A percentile compares a stretch with the other conserved stretches of the same genome.
phyloP scores from a whole-genome alignment of 2,888 invertebrate genomes.

The Ceriagrion tenellum region DNA sequence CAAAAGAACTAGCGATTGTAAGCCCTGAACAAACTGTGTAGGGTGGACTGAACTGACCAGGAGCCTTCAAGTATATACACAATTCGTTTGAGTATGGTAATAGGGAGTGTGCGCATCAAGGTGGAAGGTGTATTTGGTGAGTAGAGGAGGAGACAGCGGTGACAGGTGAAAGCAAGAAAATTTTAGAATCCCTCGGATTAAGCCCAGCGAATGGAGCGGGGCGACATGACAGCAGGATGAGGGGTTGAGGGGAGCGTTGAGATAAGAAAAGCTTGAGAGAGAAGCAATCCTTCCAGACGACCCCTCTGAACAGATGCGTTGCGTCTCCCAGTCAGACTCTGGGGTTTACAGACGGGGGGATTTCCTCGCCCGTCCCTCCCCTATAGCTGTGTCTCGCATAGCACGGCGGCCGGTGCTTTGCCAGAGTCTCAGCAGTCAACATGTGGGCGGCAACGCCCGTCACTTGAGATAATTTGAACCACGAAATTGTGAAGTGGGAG shows the following conservation, averaged over 20 bases:
- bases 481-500: neutral
- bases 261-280: neutral
- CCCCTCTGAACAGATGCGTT: neutral
- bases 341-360: neutral
- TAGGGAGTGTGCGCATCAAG: neutral
- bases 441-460: neutral
- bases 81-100: neutral
- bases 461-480: neutral
- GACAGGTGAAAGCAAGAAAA: neutral
- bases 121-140: neutral
- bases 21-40: too few relatives aligned
- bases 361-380: neutral
- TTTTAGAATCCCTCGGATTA: neutral
- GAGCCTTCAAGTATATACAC: too few relatives aligned
- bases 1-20: too few relatives aligned
- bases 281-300: neutral
- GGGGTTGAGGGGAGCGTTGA: neutral
- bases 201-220: neutral
- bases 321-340: neutral
- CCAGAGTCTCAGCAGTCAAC: neutral
- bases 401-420: neutral
- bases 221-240: neutral
- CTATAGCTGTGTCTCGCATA: neutral
- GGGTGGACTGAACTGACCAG: too few relatives aligned
- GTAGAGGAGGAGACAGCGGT: neutral